phyloP scores from a whole-genome alignment of 2,888 invertebrate species.

The Gastracanthus pulcherrimus region DNA sequence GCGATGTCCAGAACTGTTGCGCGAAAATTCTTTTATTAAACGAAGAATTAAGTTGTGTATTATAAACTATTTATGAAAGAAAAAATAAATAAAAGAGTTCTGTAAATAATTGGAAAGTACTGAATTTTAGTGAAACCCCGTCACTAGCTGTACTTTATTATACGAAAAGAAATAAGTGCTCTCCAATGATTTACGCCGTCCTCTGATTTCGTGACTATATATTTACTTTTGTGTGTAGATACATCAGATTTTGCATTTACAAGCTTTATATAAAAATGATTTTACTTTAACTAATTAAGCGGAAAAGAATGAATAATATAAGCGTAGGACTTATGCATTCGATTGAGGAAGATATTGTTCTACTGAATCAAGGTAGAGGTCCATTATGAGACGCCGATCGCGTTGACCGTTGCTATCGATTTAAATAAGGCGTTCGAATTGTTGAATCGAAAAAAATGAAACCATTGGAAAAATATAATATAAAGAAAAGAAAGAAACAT shows the following conservation, averaged over 20 bases:
- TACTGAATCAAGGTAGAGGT: not conserved
- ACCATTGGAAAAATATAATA: not conserved
- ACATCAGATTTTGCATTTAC: slow-evolving; percentile 3
- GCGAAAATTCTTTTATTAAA: not conserved
- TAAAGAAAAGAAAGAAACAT: slow-evolving; percentile 1
- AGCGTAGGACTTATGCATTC: not conserved
- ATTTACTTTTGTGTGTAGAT: slow-evolving; percentile 11
- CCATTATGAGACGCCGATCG: slow-evolving; percentile 27
- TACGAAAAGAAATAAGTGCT: not conserved
- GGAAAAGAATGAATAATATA: not conserved
- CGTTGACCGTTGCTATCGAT: slow-evolving; percentile 42
- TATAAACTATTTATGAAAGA: no score
- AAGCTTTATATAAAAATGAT: not conserved
- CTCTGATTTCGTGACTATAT: not conserved
- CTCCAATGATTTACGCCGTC: slow-evolving; percentile 13
- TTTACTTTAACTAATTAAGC: not conserved
- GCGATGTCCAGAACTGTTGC: not conserved
- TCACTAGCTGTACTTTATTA: not conserved
- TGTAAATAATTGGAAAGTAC: slow-evolving; percentile 21
- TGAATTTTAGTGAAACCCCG: not conserved
- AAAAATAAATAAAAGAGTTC: not conserved
- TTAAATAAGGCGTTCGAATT: slow-evolving; percentile 33
- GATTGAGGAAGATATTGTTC: not conserved
- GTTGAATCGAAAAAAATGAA: slow-evolving; percentile 19
- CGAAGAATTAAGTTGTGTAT: no score